Base-by-base conservation (phyloP, 1,140 invertebrate species). In the Papilio polytes region DNA sequence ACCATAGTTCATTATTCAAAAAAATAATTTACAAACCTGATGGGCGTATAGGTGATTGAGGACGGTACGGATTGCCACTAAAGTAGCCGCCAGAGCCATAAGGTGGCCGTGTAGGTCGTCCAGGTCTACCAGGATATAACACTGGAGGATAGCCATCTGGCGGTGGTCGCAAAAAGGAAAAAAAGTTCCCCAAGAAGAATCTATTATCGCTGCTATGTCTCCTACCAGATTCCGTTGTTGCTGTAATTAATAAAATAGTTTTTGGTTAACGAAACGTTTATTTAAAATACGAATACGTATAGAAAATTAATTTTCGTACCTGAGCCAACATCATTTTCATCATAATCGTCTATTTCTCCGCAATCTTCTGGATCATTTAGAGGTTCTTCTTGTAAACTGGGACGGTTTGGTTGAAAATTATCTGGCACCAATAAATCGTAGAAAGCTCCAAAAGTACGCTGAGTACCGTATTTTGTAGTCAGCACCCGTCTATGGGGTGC, bases 271-370 rank as follows among this genome's bases (percentile, higher is more conserved):
- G 46, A 41, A 7, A 41, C 36, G 1, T 41, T 36, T 41, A 41
- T 8, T 8, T 41, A 41, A 41, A 36, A 36, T 36, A 36, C 4
- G 8, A 7, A 41, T 41, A 66, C 0, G 6, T 78, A 48, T 70
- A 81, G 18, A 8, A 73, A 26, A 80, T 63, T n/a, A 53, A 78
- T 31, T 63, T 22, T 51, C 88, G 87, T 81, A 94, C 92, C 73
- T 74, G 92, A 90, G 81, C 92, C 91, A 4, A 94, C 81, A 87
- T 94, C 92, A 36, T 89, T 92, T 89, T 94, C 92, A 44, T 94
- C 92, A 73, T 94, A 94, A 85, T 94, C 92, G 56, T 92, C 93
- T 56, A 94, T 94, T 63, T 92, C 91, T 0, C 92, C 93, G 73
- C 93, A 94, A 76, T 94, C 92, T 76, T 90, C 87, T 0, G 88